Base-by-base conservation (phyloP, 2,113 vertebrate genomes). In the Mixornis gularis region DNA sequence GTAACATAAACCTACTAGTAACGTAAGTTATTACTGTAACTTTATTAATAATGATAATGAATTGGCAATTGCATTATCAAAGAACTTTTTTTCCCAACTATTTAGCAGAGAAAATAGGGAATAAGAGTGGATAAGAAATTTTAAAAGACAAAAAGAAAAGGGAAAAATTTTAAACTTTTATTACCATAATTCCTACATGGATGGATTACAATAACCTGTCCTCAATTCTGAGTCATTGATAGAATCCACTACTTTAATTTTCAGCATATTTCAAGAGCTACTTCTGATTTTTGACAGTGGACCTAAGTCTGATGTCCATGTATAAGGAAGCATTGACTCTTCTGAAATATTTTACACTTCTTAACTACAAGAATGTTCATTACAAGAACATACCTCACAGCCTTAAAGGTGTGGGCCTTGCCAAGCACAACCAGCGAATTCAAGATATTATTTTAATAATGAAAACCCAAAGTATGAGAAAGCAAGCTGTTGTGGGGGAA, bases 391-490 rank as follows among this genome's bases (percentile, higher is more conserved):
- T 19, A 95, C 60, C 70, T 70, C 63, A 94, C 66, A 92, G 83
- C 66, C 90, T 90, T 93, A 84, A 92, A 92, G 79, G 64, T 51
- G 81, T 48, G 90, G 88, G 78, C 87, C 81, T 96, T 96, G 94
- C 87, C 92, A 94, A 97, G 92, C 95, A 94, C 94, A 97, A 96
- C 17, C 78, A 92, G 73, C 93, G 44, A 51, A 96, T 59, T 96
- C 92, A 95, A 90, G 93, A 77, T 85, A 91, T 51, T 96, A 97
- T 93, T 97, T 96, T 94, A 97, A 96, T 94, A 97, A 95, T 87
- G 89, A 96, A 97, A 97, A 70, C 55, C 89, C 68, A 89, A 97
- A 81, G 74, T 93, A 96, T 93, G 92, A 97, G 89, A 97, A 96
- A 94, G 76, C 52, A 96, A 95, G 81, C 46, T 93, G 49, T 81